phyloP scores from a whole-genome alignment of 2,113 vertebrate species.

The Eretmochelys imbricata region DNA sequence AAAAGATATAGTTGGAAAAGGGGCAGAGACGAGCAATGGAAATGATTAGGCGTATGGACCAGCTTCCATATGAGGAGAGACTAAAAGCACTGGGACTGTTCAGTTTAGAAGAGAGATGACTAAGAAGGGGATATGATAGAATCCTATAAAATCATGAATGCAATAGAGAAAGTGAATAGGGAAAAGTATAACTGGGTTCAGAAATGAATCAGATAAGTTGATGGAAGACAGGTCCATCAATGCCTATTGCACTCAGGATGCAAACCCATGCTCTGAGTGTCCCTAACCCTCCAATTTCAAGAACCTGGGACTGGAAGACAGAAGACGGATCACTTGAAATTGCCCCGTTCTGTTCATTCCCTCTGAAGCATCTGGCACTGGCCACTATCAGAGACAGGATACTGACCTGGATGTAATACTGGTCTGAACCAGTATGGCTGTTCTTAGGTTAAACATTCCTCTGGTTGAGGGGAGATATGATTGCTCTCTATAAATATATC shows the following conservation, averaged over 20 bases:
- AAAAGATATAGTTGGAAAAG: not conserved
- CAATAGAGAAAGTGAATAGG: not conserved
- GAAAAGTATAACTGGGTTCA: not conserved
- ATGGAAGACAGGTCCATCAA: not conserved
- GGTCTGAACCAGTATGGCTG: not conserved
- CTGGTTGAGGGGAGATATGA: no score
- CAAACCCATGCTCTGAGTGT: not conserved
- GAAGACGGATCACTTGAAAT: not conserved
- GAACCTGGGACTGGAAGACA: not conserved
- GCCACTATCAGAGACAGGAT: not conserved
- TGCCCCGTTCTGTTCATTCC: not conserved
- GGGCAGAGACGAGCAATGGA: not conserved
- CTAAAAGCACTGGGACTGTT: not conserved
- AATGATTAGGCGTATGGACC: not conserved
- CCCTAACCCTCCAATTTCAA: not conserved
- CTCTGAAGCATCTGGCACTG: not conserved
- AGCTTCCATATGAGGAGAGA: not conserved
- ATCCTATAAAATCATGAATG: not conserved
- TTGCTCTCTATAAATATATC: no score
- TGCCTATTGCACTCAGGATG: not conserved
- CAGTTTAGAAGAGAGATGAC: not conserved
- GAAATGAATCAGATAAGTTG: not conserved
- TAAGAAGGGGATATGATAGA: not conserved
- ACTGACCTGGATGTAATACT: not conserved
- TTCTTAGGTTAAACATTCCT: not conserved